Conservation (phyloP, 2,113 vertebrate genomes). For the Abramis brama region DNA sequence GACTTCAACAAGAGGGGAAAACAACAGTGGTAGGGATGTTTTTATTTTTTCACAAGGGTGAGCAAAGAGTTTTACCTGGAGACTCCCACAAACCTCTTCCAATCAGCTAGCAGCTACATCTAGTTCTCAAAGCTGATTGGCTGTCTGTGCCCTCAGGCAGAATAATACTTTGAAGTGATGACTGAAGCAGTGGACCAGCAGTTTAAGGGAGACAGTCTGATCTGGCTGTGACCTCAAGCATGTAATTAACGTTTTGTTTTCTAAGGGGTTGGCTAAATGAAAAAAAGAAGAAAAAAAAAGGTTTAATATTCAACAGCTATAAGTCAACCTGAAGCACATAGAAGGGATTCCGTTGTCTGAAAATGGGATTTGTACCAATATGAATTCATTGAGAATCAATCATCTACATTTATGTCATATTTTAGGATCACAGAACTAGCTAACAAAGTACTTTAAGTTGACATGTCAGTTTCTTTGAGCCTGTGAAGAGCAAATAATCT, state of each 20-base stretch:
- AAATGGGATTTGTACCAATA: not conserved
- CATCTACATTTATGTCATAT: not conserved
- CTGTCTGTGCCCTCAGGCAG: constrained; percentile 19
- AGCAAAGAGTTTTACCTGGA: constrained; percentile 61
- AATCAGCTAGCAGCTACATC: constrained; percentile 45
- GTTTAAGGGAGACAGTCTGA: constrained; percentile 14
- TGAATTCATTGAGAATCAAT: not conserved
- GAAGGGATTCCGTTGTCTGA: not conserved
- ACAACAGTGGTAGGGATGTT: constrained; percentile 23
- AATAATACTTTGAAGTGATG: constrained; percentile 16
- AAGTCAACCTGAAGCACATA: not conserved
- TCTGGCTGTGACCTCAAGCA: constrained; percentile 31
- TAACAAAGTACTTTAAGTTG: not conserved
- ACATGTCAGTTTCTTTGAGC: not conserved
- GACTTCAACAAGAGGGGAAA: constrained; percentile 29
- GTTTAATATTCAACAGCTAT: not conserved
- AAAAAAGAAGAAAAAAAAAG: not conserved
- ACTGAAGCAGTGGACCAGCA: constrained; percentile 7
- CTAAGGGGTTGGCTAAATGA: not conserved
- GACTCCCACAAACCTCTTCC: constrained; percentile 49
- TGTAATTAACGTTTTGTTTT: constrained; percentile 5
- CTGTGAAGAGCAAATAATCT: constrained; percentile 24
- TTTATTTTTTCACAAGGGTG: constrained; percentile 45
- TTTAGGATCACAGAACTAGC: not conserved
- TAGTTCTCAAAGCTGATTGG: constrained; percentile 55